Percentiles rank a stretch among this genome's conserved stretches.
Conservation (phyloP, 2,888 invertebrate species). For the Phengaris alcon region DNA sequence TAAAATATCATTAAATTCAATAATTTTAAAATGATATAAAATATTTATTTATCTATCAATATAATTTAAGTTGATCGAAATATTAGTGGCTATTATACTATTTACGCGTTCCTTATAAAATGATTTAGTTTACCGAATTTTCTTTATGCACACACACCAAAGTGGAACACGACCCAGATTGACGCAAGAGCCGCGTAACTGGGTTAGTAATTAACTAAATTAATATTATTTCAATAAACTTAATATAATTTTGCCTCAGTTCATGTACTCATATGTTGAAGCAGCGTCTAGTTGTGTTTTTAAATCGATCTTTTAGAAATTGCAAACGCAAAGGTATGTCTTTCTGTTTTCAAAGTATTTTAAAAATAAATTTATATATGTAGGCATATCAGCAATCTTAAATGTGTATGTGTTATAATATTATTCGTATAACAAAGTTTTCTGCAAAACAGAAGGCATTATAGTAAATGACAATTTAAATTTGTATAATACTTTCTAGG, state of each 20-base stretch:
- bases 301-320: background rate
- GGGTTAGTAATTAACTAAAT: conserved; percentile 23
- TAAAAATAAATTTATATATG: background rate
- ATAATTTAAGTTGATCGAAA: no score
- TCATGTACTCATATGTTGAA: background rate
- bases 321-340: background rate
- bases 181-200: conserved; percentile 15
- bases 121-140: conserved; percentile 21
- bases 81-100: background rate
- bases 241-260: background rate
- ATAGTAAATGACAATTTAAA: no score
- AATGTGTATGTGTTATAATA: no score
- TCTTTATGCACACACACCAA: conserved; percentile 12
- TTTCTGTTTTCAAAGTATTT: background rate
- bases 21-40: no score
- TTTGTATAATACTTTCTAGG: no score
- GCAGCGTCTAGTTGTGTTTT: background rate
- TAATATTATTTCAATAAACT: conserved; percentile 15
- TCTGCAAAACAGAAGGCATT: no score
- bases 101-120: background rate
- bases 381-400: no score
- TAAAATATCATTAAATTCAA: no score
- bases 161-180: conserved; percentile 18
- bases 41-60: no score
- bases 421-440: no score